Evolutionary conservation across 2,888 invertebrate species (phyloP), one percentile per base, ranked within the genome.

Genomic region (Heliconius aoede): DNA sequence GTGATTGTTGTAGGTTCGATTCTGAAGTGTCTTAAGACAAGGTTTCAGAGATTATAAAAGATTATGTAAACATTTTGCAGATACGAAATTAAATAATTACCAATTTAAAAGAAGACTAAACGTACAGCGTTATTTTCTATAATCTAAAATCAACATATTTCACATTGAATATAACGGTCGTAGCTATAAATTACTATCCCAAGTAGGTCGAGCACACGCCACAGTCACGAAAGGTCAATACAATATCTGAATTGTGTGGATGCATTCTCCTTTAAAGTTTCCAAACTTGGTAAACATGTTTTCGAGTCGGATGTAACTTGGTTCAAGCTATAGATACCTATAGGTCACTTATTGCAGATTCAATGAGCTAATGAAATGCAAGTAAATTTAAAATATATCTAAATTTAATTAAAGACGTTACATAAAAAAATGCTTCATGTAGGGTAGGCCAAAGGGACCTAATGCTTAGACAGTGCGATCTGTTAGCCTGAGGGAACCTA

Each of bases 201-300:
- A 72, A 76, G 30, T 30, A 71, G 30, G 58, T 26, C 67, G 51
- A 74, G 51, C 24, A 36, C 24, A 58, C 26, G 13, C 51, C 64
- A 62, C 68, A 26, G 51, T 76, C 78, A 78, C 78, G 80, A 76
- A 80, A 76, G 78, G 61, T n/a, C 75, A 78, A 78, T 60, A 76
- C 73, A n/a, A 74, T 72, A 75, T 74, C 58, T 76, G 75, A 80
- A 73, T 69, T 78, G 80, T 80, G 76, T 78, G 75, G 76, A 77
- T 78, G 77, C 77, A 78, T 79, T 78, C 79, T 74, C 72, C 73
- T 80, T 80, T 79, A 81, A 78, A 78, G 74, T 79, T 79, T 79
- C 69, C 75, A 65, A 81, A 80, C 73, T 69, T 67, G 76, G 79
- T 79, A 79, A 80, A 81, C 80, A 80, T 80, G 81, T 79, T 82